Evolutionary conservation across 2,888 invertebrate genomes (phyloP).

Genomic region (Epiblema foenella): DNA sequence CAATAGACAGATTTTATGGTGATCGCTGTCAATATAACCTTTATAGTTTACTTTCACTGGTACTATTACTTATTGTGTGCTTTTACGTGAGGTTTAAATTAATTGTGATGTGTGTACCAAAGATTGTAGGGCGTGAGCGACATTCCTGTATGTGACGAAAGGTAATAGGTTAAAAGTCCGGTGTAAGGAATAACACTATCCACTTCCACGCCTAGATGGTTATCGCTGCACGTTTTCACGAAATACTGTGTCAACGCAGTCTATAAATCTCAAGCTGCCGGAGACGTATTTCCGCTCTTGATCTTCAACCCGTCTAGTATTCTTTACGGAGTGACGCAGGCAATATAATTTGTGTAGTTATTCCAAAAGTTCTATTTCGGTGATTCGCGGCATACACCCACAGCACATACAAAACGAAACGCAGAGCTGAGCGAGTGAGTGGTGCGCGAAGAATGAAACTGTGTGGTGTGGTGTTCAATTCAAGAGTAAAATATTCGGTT

Average conservation of each 20-base stretch:
- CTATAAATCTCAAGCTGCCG: constrained; percentile 42
- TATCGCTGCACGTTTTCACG: constrained; percentile 13
- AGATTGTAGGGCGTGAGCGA: not conserved
- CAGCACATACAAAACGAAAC: constrained; percentile 67
- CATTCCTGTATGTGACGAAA: not conserved
- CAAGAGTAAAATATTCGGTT: constrained; percentile 36
- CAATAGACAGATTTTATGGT: not conserved
- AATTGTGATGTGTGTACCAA: not conserved
- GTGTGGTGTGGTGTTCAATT: constrained; percentile 32
- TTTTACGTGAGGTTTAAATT: not conserved
- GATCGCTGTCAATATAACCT: not conserved
- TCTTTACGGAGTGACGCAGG: constrained; percentile 72
- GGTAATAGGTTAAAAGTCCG: not conserved
- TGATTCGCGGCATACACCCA: constrained; percentile 71
- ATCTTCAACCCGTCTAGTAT: constrained; percentile 73
- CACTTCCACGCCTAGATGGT: constrained; percentile 5
- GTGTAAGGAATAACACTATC: not conserved
- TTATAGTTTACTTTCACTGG: not conserved
- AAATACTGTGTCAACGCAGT: constrained; percentile 39
- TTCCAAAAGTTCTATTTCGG: constrained; percentile 84
- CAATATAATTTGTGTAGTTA: constrained; percentile 81
- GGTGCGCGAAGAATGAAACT: constrained; percentile 64
- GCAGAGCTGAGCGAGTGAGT: constrained; percentile 68
- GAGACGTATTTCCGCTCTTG: constrained; percentile 63
- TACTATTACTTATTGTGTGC: no score